These are phyloP conservation scores for Palythoa grandis DNA, from an alignment of 92 coral and sea anemone species.

Conservation along the genomic window DNA sequence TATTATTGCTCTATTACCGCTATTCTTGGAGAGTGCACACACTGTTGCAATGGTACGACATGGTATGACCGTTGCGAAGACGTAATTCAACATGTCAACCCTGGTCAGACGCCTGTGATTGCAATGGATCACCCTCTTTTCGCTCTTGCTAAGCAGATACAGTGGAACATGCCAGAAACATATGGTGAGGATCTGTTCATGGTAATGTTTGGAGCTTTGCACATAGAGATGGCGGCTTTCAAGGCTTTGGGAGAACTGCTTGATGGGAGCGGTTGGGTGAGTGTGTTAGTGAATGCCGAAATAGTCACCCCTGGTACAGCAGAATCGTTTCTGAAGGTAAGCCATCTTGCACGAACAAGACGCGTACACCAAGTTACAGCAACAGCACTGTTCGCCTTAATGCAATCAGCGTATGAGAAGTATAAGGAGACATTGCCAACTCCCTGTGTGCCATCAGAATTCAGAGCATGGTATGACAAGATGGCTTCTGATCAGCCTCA, in stretches of 20 bases:
- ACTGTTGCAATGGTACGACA: conserved; percentile 51
- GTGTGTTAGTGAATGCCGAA: conserved; percentile 52
- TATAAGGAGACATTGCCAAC: conserved; percentile 31
- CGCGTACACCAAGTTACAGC: conserved; percentile 61
- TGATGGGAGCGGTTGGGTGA: conserved; percentile 58
- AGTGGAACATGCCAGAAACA: conserved; percentile 55
- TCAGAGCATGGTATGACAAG: conserved; percentile 32
- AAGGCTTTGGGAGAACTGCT: conserved; percentile 53
- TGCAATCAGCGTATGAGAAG: conserved; percentile 42
- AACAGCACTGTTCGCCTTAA: conserved; percentile 44
- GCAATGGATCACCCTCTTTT: conserved; percentile 49
- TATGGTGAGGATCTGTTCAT: conserved; percentile 49
- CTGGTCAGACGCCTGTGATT: conserved; percentile 54
- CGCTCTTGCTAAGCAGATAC: conserved; percentile 53
- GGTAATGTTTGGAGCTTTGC: conserved; percentile 61
- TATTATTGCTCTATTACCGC: conserved; percentile 42
- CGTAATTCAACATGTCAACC: conserved; percentile 51
- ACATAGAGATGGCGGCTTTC: conserved; percentile 57
- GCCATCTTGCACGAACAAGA: conserved; percentile 50
- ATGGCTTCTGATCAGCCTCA: conserved; percentile 43
- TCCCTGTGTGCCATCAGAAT: conserved; percentile 28
- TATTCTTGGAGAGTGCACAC: conserved; percentile 50
- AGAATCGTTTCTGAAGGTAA: conserved; percentile 57
- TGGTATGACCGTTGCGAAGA: conserved; percentile 50
- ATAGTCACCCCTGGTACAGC: conserved; percentile 56